phyloP scores from a whole-genome alignment of 2,888 invertebrate genomes.

The Venusia cambrica region DNA sequence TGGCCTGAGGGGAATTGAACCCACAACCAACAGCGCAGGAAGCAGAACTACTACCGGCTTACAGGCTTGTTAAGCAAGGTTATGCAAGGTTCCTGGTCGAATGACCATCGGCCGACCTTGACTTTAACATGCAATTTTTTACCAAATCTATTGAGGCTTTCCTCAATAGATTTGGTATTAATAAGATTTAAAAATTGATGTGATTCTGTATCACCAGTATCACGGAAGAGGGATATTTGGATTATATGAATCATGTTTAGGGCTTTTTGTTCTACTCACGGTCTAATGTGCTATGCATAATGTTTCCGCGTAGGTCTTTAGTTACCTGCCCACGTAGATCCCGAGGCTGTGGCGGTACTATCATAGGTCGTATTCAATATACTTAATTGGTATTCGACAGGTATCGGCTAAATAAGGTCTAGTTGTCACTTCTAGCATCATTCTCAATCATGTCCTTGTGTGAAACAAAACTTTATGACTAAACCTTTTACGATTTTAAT shows the following conservation, averaged over 20 bases:
- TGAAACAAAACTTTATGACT: slow-evolving; percentile 28
- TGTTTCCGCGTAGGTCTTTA: slow-evolving; percentile 71
- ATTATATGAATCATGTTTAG: slow-evolving; percentile 36
- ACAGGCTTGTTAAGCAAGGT: no score
- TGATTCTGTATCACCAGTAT: no score
- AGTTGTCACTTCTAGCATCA: slow-evolving; percentile 36
- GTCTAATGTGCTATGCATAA: slow-evolving; percentile 46
- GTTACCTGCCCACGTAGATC: slow-evolving; percentile 66
- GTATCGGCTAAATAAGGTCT: slow-evolving; percentile 45
- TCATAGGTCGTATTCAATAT: slow-evolving; percentile 44
- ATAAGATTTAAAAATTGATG: no score
- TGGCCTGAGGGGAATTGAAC: no score
- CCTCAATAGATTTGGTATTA: no score
- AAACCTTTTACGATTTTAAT: slow-evolving; percentile 7
- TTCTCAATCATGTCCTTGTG: slow-evolving; percentile 38
- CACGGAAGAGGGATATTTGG: slow-evolving; percentile 35
- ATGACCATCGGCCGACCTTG: slow-evolving; percentile 25
- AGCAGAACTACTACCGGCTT: no score
- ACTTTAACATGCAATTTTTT: slow-evolving; percentile 10
- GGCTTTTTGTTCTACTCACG: slow-evolving; percentile 38
- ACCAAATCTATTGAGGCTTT: no score
- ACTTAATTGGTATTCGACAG: slow-evolving; percentile 64
- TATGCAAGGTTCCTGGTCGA: slow-evolving; percentile 10
- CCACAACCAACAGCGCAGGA: no score
- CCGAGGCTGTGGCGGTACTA: slow-evolving; percentile 55